Evolutionary conservation across 1,140 invertebrate genomes (phyloP), one percentile per base, ranked within the genome.

Genomic region (Drosophila burlai): DNA sequence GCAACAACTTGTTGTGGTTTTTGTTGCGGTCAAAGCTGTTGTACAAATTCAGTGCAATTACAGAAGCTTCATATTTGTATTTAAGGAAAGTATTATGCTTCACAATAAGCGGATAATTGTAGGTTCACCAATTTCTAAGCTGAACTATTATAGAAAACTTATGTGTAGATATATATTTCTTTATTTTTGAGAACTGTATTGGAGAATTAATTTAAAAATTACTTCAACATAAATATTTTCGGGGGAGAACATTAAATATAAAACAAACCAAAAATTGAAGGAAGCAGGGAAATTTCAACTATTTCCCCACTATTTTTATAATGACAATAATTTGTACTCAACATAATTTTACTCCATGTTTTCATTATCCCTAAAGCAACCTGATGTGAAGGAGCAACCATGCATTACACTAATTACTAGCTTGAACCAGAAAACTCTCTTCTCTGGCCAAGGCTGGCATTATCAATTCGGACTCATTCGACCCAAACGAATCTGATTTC

Each of bases 1-100:
- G 82, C 77, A 89, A 81, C 81, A 87, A 84, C 63, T 87, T 89
- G 80, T 87, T 68, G 84, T 67, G 76, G 50, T 62, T 79, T 26
- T 69, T 57, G 50, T 34, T 54, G 46, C 62, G 64, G 74, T 42
- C 59, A 66, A 31, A 54, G 49, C 67, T 21, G 46, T 54, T 84
- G 77, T 69, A 75, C 81, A 87, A 87, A 89, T 84, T 84, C 66
- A 80, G 89, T 68, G 84, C 84, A 87, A 87, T 87, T 87, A 89
- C 63, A 46, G 68, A 10, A 49, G 36, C 50, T 61, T 62, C 68
- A 62, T n/a, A 18, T 50, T 42, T 34, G 15, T 45, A 60, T 46
- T 42, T 40, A 40, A 11, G 49, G 13, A 58, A 77, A 61, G 21
- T 76, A 52, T 16, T 73, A 45, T 73, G 60, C 45, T 73, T 52